Base-by-base conservation (phyloP, 2,797 vertebrate genomes). In the Cottoperca gobio region DNA sequence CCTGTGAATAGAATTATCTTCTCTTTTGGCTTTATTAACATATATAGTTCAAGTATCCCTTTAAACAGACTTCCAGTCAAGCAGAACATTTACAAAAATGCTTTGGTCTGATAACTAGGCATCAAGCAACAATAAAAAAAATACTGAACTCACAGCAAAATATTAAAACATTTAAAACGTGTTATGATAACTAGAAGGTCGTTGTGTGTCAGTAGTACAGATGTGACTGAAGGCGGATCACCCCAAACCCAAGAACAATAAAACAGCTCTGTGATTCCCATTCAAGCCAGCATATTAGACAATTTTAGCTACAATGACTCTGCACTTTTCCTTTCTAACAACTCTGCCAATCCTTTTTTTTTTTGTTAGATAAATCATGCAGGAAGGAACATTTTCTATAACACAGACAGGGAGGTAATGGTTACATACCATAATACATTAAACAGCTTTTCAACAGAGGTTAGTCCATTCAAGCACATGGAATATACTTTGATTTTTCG, bases 1-100 rank as follows among this genome's bases (percentile, higher is more conserved):
- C 26, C 52, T 28, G 45, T 53, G 28, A 71, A 76, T 12, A 31
- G 1, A 31, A 48, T 24, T 26, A 67, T 46, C 12, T 21, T 81
- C 23, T 23, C 3, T 61, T 43, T 12, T 17, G 6, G 9, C 16
- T 50, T 50, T 54, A 40, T 42, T 33, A 4, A 57, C 26, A 7
- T 2, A 46, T 13, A 39, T 45, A 35, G 21, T 8, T 31, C 11
- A n/a, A 4, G 5, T 40, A 23, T 21, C 14, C 8, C 6, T 52
- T 39, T 45, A 39, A 28, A 31, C n/a, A 59, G 17, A 48, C 19
- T 12, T 17, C 31, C 6, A 66, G 7, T 61, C n/a, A 35, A 53
- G 6, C 14, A 24, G 31, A 28, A 8, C 7, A 26, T 12, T 26
- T 24, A 4, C 12, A 5, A 26, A 45, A 43, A 21, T 33, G 0